Base-by-base conservation (phyloP, 2,888 invertebrate species). In the Brachypterus glaber region DNA sequence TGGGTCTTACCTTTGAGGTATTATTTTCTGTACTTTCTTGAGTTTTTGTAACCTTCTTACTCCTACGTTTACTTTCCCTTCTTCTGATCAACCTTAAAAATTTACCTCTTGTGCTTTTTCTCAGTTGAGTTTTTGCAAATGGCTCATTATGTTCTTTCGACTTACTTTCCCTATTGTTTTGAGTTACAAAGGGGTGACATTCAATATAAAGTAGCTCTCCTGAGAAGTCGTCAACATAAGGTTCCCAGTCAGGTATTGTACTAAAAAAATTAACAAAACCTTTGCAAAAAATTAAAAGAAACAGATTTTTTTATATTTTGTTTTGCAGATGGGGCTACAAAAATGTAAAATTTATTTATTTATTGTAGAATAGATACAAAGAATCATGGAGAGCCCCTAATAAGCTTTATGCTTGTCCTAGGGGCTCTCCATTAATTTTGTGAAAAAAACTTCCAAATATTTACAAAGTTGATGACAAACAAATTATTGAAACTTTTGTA, bases 161-260 rank as follows among this genome's bases (percentile, higher is more conserved):
- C 47, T 53, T 55, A 34, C 29, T 34, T 16, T 35, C 38, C 43
- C 51, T 52, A 46, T 38, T 52, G 45, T 52, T 57, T 50, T 60
- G 60, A n/a, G 59, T 58, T 9, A 60, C 72, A 35, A 62, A 62
- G 2, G 66, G 64, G 48, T 65, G 66, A 31, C 73, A 71, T 60
- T 79, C 79, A 15, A 80, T 73, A 53, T 73, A 83, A 33, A 80
- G 70, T 4, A 84, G 62, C 51, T 78, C 78, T 2, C 82, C 83
- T 50, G 78, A 72, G 35, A 47, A 47, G 45, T 74, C 72, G 34
- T 70, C 71, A 2, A 79, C 66, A 54, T 74, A 74, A 1, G 76
- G 71, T 60, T 79, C 78, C 79, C 79, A 80, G 60, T 79, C 79
- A 16, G 76, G 74, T 17, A 76, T 71, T n/a, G 77, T 77, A 57